Evolutionary conservation across 2,888 invertebrate genomes (phyloP), one percentile per base, ranked within the genome.

Genomic region (Pheosia gnoma): DNA sequence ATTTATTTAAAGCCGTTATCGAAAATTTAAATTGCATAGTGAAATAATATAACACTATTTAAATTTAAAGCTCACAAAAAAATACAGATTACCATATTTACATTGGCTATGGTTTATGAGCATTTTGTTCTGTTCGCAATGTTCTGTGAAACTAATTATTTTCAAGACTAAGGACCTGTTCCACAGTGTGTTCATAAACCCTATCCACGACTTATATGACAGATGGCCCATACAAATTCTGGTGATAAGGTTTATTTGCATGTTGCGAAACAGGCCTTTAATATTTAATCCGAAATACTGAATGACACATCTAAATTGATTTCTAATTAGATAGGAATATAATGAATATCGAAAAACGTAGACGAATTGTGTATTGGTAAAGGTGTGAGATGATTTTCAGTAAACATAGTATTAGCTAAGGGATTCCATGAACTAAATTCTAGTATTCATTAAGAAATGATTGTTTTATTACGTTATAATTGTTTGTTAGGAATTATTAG

Each of bases 311-410:
- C 54, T 41, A 13, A 53, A 57, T 65, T 63, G 25, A 60, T 65
- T 67, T 65, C 52, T 66, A 60, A 59, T 68, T 82, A 82, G 82
- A 77, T 82, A 82, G 80, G 75, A 79, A 78, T 75, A 74, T 80
- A 81, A 78, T 73, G 41, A 56, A 64, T 77, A 79, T 74, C 68
- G 72, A 75, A 79, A 76, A 77, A 71, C 37, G 57, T 82, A 81
- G 80, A 74, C 70, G 70, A 75, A 75, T 68, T 78, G 77, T 80
- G 72, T 78, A 79, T 78, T 62, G 64, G 67, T 73, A 70, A 77
- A 74, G 73, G 63, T 65, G 70, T 70, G 70, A 66, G 61, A 71
- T 69, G 68, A 64, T 62, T 71, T 67, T 57, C 41, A 8, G 56
- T 56, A 56, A 56, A 56, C 37, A 3, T 54, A 54, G 54, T 25